Base-by-base conservation (phyloP, 2,797 vertebrate genomes). In the Galaxias olidus region DNA sequence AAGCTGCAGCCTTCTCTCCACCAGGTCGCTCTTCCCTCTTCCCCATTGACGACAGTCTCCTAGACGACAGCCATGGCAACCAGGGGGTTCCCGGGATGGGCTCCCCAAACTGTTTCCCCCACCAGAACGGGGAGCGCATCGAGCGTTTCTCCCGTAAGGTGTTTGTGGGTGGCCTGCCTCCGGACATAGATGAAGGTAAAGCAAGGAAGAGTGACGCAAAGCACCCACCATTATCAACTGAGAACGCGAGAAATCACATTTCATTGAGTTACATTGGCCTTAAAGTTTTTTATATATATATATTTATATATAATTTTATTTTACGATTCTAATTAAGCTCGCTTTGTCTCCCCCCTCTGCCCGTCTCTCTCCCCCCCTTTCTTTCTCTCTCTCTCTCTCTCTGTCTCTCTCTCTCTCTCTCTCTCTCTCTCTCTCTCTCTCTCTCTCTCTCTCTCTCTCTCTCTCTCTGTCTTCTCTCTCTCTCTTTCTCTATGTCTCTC, bases 71-170 rank as follows among this genome's bases (percentile, higher is more conserved):
- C 60, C 97, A 98, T 3, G 93, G 88, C 63, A 96, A 97, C 86
- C 97, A 97, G 80, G 95, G 95, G 53, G 84, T 92, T 71, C 88
- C 89, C 0, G 95, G 96, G 69, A 94, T 96, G 48, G 95, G 96
- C 78, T 94, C 96, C 48, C 93, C 94, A 46, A 92, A 92, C 66
- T 96, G 97, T 82, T 99, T 95, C 77, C 93, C 94, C 48, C 96
- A 97, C 86, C 97, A 98, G 71, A 98, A 99, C 1, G 96, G 97
- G 69, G 97, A 99, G 46, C 89, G 95, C 64, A 96, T 97, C 8
- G 97, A 98, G 83, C 95, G 96, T 65, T 99, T 98, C 83, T 99
- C 97, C 57, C 92, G 97, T 17, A 99, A 99, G 70, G 97, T 99
- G 71, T 99, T 99, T 73, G 97, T 99, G 67, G 97, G 97, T 64